Evolutionary conservation across 2,113 vertebrate species (phyloP).

Genomic region (Gadus macrocephalus): DNA sequence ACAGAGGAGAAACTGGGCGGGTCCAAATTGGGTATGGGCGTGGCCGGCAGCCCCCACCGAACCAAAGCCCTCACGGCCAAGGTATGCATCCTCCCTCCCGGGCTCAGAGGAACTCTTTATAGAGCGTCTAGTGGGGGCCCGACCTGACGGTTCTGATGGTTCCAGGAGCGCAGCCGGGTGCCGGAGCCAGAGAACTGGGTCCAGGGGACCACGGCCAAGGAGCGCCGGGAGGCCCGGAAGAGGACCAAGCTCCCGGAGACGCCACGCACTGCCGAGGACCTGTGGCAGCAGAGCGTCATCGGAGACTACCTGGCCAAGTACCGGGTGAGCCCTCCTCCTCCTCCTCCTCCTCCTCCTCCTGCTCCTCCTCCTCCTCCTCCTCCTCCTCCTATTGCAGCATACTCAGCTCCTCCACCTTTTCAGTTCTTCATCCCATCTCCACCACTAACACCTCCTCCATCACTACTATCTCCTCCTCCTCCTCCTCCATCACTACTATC

Average conservation of each 20-base stretch:
- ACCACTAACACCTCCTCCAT: background rate
- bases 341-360: too few relatives aligned
- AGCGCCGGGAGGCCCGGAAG: slow-evolving; percentile 63
- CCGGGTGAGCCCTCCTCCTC: slow-evolving; percentile 56
- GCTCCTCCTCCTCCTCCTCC: background rate
- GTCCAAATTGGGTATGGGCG: slow-evolving; percentile 34
- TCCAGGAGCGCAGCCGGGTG: slow-evolving; percentile 64
- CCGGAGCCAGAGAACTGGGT: slow-evolving; percentile 63
- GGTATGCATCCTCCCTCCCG: too few relatives aligned
- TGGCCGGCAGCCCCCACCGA: slow-evolving; percentile 57
- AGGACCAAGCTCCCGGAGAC: slow-evolving; percentile 68
- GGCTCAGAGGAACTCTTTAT: too few relatives aligned
- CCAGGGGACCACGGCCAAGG: slow-evolving; percentile 38
- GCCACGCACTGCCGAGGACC: slow-evolving; percentile 74
- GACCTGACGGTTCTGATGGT: background rate
- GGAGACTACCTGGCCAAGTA: slow-evolving; percentile 76
- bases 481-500: background rate
- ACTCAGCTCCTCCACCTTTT: background rate
- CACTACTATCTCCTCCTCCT: too few relatives aligned
- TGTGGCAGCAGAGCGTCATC: slow-evolving; percentile 77
- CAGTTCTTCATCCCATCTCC: too few relatives aligned
- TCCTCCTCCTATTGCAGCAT: background rate
- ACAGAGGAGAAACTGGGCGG: slow-evolving; percentile 72
- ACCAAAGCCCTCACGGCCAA: slow-evolving; percentile 14
- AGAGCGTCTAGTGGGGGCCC: too few relatives aligned